Evolutionary conservation across 2,888 invertebrate species (phyloP), one percentile per base, ranked within the genome.

Genomic region (Aproaerema taeniolella): DNA sequence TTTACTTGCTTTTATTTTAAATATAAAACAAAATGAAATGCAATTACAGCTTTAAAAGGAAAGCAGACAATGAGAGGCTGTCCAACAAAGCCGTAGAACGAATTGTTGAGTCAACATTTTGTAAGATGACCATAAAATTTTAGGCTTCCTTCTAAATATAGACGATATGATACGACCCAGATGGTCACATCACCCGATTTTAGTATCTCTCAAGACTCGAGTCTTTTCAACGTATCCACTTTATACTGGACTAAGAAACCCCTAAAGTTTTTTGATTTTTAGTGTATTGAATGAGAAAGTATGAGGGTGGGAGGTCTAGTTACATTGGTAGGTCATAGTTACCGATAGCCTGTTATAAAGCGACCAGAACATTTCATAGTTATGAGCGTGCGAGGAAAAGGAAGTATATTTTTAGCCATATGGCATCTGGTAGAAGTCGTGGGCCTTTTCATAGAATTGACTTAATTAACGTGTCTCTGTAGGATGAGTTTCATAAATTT

Each of bases 121-220:
- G 67, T 72, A 71, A 76, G 67, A 69, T 57, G 51, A 55, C 55
- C 70, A 73, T 81, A 78, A 81, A 79, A 73, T 67, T 70, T 70
- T 71, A 77, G 79, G 32, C 31, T 64, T 65, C 61, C 68, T 60
- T 67, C 78, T 79, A 81, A 71, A 80, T 82, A 76, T 81, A 81
- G 82, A 74, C 60, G 66, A 67, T 70, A 70, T 80, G 79, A 81
- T 79, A 83, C 66, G 67, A 64, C 67, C 74, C 83, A 85, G 83
- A 85, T 83, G 85, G 83, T 82, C 78, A 81, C 61, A 76, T 71
- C 61, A 64, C 70, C 74, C 74, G 75, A 82, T 78, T 82, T 82
- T 81, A 82, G 73, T 80, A 80, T 79, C 77, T 74, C 72, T 76
- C 63, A 68, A 75, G 76, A 74, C 71, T 75, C 63, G 68, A 75